phyloP scores from a whole-genome alignment of 2,888 invertebrate species.

The Aphidius colemani region DNA sequence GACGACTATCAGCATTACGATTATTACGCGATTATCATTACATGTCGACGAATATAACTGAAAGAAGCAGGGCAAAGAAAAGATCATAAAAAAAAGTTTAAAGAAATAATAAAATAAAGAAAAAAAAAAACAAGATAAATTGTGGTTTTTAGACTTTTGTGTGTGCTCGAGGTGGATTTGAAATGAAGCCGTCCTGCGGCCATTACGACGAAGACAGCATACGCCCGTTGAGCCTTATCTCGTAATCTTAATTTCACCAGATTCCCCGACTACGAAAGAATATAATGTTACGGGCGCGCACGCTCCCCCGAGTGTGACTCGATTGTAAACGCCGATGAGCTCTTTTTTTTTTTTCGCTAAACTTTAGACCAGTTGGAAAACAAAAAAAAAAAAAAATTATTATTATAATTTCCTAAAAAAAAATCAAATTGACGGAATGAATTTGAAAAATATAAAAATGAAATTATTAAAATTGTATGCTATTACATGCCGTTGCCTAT shows the following conservation, averaged over 20 bases:
- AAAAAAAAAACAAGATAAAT: constrained; percentile 9
- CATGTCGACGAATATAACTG: constrained; percentile 28
- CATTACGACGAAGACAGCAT: constrained; percentile 30
- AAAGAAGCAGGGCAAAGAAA: constrained; percentile 7
- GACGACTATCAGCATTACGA: constrained; percentile 38
- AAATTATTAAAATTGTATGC: neutral
- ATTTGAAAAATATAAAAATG: neutral
- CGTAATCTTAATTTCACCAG: constrained; percentile 50
- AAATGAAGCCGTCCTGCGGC: constrained; percentile 43
- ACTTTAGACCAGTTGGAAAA: neutral
- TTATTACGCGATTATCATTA: constrained; percentile 49
- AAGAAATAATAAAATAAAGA: constrained; percentile 4
- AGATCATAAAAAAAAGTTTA: constrained; percentile 4
- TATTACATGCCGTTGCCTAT: too few relatives aligned
- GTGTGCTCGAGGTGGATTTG: constrained; percentile 34
- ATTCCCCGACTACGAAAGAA: constrained; percentile 40
- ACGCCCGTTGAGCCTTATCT: constrained; percentile 40
- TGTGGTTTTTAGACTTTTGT: constrained; percentile 22
- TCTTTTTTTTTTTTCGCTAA: neutral
- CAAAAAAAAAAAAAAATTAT: neutral
- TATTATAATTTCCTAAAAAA: neutral
- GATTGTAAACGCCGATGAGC: constrained; percentile 42
- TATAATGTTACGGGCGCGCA: constrained; percentile 45
- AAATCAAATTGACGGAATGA: constrained; percentile 21
- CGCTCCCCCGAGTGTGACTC: constrained; percentile 45